phyloP scores from a whole-genome alignment of 2,888 invertebrate genomes.

The Rhagonycha fulva region DNA sequence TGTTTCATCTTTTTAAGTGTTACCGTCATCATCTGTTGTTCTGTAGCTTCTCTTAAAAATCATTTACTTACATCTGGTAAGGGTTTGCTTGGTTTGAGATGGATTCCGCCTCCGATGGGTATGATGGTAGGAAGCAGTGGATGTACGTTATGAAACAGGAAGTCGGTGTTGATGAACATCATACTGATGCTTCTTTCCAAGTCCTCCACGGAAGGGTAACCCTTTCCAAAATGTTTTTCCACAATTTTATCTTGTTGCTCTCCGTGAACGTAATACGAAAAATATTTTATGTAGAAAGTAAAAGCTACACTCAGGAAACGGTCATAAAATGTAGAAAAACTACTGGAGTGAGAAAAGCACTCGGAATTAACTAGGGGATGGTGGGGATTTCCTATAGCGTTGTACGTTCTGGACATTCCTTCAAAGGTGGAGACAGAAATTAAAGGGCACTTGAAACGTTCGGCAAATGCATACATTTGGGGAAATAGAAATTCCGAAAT shows the following conservation, averaged over 20 bases:
- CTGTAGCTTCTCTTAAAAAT: background rate
- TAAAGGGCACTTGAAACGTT: conserved; percentile 46
- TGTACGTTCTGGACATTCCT: conserved; percentile 39
- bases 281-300: background rate
- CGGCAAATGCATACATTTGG: conserved; percentile 41
- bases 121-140: background rate
- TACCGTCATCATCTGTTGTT: too few species aligned
- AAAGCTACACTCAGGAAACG: conserved; percentile 25
- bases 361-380: conserved; percentile 48
- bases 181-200: background rate
- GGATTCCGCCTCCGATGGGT: background rate
- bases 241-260: background rate
- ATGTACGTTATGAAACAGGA: background rate
- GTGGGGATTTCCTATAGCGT: conserved; percentile 44
- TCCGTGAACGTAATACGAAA: background rate
- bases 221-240: background rate
- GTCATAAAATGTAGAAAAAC: conserved; percentile 41
- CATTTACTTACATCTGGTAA: background rate
- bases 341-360: conserved; percentile 37
- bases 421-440: conserved; percentile 48
- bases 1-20: too few species aligned
- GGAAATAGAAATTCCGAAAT: conserved; percentile 46
- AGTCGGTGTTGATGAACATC: background rate
- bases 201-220: background rate
- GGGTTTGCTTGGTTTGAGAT: background rate